Conservation (phyloP, 2,113 vertebrate genomes). For the Condylura cristata region DNA sequence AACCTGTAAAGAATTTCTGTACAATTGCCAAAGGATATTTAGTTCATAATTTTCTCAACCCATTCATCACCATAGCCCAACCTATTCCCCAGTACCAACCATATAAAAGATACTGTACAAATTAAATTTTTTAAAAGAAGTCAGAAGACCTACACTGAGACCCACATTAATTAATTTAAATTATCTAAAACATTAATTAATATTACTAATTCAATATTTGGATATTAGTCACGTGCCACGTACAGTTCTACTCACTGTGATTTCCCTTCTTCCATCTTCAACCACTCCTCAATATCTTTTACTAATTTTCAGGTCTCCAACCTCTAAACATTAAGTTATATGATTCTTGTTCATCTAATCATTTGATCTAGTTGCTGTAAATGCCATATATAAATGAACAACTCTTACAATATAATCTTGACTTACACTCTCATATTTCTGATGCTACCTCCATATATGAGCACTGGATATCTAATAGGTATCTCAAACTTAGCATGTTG, state of each 20-base stretch:
- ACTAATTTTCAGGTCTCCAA: background rate
- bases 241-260: background rate
- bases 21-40: background rate
- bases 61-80: background rate
- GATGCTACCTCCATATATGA: background rate
- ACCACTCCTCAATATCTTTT: background rate
- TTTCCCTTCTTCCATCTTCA: background rate
- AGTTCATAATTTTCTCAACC: background rate
- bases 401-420: background rate
- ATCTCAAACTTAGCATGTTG: background rate
- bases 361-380: background rate
- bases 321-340: background rate
- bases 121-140: background rate
- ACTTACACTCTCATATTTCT: background rate
- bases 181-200: conserved; percentile 6
- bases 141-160: background rate
- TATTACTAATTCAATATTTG: background rate
- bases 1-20: background rate
- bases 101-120: background rate
- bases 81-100: background rate
- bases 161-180: conserved; percentile 23
- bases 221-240: background rate
- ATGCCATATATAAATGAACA: background rate
- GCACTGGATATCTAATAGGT: background rate
- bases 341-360: background rate